A percentile compares a stretch with the other conserved stretches of the same genome.
Evolutionary conservation across 92 coral and sea anemone genomes (phyloP).

Genomic region (Meandrina meandrites): DNA sequence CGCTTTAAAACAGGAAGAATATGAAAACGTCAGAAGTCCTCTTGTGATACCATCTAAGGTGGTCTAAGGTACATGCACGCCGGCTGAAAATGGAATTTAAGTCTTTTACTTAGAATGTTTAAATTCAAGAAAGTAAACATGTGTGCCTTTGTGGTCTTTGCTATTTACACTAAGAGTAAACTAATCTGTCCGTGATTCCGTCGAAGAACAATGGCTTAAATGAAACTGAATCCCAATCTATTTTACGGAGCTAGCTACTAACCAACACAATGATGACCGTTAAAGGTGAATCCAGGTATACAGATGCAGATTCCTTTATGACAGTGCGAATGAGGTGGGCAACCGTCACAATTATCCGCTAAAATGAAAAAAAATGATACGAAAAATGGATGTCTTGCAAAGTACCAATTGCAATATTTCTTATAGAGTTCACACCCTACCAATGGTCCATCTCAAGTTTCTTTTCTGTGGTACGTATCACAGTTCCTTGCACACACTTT

Average conservation of each 20-base stretch:
- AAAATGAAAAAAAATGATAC: neutral
- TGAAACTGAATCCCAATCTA: neutral
- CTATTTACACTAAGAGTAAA: neutral
- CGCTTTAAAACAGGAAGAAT: slow-evolving; percentile 44
- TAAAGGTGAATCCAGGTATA: slow-evolving; percentile 78
- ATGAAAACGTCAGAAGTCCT: slow-evolving; percentile 50
- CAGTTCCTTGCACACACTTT: no score
- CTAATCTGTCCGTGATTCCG: neutral
- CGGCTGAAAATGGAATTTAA: slow-evolving; percentile 29
- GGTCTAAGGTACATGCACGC: slow-evolving; percentile 28
- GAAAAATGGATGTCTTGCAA: neutral
- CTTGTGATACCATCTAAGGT: slow-evolving; percentile 32
- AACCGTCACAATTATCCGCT: slow-evolving; percentile 65
- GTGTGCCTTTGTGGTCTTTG: neutral
- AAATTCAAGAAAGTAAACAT: neutral
- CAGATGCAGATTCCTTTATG: slow-evolving; percentile 89
- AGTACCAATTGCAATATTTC: neutral
- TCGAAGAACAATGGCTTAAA: no score
- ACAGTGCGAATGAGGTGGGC: slow-evolving; percentile 91
- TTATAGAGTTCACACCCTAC: neutral
- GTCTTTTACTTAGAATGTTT: neutral
- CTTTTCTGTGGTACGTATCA: neutral
- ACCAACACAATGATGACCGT: slow-evolving; percentile 94
- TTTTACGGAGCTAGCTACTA: neutral
- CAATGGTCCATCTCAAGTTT: neutral